Evolutionary conservation across 2,888 invertebrate species (phyloP), one percentile per base, ranked within the genome.

Genomic region (Eupsilia transversa): DNA sequence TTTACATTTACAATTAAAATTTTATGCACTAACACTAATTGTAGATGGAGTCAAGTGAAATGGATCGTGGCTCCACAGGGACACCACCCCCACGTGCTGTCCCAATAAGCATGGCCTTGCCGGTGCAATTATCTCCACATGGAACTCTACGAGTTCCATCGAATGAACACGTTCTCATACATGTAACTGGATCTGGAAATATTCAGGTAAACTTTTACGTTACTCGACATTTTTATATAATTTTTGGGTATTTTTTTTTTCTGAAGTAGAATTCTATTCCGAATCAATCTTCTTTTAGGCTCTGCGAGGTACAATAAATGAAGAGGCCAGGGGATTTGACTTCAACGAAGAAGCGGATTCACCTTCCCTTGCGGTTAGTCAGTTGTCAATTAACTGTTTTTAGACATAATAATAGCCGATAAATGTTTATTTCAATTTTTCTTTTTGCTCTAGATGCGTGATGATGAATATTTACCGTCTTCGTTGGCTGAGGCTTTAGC

Each of bases 61-160:
- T 35, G 10, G 59, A 59, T 59, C 35, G 35, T 35, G 59, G 59
- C 35, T 35, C 4, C 33, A 10, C 33, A 23, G 33, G 3, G 33
- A 59, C 57, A 59, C 59, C 59, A 35, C 59, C 59, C 59, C 59
- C 35, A 35, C 59, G 35, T 46, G 46, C 46, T 46, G 20, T 46
- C 46, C 46, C 46, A 7, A 46, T 46, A 46, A 46, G 20, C 20
- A 46, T 46, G 46, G 46, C 46, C 46, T 46, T 46, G 20, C 46
- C 46, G 2, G 20, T 46, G 46, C 46, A 46, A 20, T 46, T 20
- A 46, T 46, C 20, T 1, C 46, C 46, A 46, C 46, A 46, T 46
- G 46, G 46, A 46, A 46, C 46, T 46, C 46, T 46, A 46, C 46
- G 46, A 46, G 46, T 46, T 52, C 54, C 54, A 54, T 54, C 54